Evolutionary conservation across 2,113 vertebrate species (phyloP).

Genomic region (Hippocampus barbouri): DNA sequence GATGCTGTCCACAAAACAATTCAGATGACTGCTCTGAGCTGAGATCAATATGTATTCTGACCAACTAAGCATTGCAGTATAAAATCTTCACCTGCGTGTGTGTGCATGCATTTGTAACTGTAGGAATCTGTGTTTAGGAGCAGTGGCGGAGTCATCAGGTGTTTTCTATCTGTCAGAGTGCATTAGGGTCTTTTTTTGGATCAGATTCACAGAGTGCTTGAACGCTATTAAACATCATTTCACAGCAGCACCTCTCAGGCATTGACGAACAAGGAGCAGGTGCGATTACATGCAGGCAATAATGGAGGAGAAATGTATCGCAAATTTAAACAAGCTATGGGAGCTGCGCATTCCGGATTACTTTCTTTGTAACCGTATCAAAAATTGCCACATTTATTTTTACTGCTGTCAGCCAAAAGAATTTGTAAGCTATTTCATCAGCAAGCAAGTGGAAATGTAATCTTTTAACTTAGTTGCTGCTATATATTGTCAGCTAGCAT

Average conservation of each 20-base stretch:
- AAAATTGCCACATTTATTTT: slow-evolving; percentile 40
- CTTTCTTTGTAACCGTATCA: slow-evolving; percentile 38
- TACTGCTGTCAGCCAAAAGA: slow-evolving; percentile 20
- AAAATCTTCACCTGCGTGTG: slow-evolving; percentile 19
- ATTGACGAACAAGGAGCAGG: slow-evolving; percentile 88
- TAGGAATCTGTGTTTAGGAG: slow-evolving; percentile 19
- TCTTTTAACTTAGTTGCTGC: slow-evolving; percentile 35
- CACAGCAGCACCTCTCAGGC: slow-evolving; percentile 85
- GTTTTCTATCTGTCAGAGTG: slow-evolving; percentile 77
- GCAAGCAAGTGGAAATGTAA: slow-evolving; percentile 21
- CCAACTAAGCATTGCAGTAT: slow-evolving; percentile 44
- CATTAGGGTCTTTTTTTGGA: slow-evolving; percentile 60
- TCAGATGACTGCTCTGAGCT: slow-evolving; percentile 23
- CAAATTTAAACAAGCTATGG: slow-evolving; percentile 45
- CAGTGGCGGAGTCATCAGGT: slow-evolving; percentile 77
- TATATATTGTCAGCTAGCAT: slow-evolving; percentile 36
- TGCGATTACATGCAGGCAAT: slow-evolving; percentile 91
- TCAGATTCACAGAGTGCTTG: slow-evolving; percentile 86
- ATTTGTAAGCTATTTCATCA: slow-evolving; percentile 36
- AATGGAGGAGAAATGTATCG: slow-evolving; percentile 73
- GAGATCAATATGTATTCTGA: slow-evolving; percentile 57
- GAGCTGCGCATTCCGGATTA: slow-evolving; percentile 33
- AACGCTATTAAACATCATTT: slow-evolving; percentile 92
- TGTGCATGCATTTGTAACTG: slow-evolving; percentile 6
- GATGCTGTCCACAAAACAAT: slow-evolving; percentile 31